Evolutionary conservation across 1,140 invertebrate species (phyloP), one percentile per base, ranked within the genome.

Genomic region (Drosophila tristis): DNA sequence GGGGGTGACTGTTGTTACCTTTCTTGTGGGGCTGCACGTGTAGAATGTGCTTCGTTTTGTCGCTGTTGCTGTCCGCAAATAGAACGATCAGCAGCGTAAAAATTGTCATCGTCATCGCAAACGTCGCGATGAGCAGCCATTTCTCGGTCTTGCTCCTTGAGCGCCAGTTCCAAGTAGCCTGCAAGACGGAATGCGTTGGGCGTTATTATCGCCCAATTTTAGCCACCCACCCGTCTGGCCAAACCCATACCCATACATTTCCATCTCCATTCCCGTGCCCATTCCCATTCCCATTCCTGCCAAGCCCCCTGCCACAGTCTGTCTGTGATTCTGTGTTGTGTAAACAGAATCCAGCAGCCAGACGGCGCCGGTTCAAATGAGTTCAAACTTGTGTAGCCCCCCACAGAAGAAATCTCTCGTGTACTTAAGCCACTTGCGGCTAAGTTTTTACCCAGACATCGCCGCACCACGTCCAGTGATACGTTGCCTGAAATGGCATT

Each of bases 71-170:
- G 9, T 87, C 78, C 8, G 77, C 62, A 11, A 90, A 73, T 0
- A 93, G 61, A 0, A 93, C 78, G 2, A 91, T 92, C 6, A 93
- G 58, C 11, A 94, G 66, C 4, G 93, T 89, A 5, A 91, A 50
- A 50, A 91, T 90, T 26, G 73, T 76, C 7, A 91, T 68, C 4
- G 92, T 78, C 16, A 92, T 92, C 1, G 90, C 81, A 29, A 92
- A 77, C 45, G 80, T 90, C 2, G 84, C 76, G 5, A 93, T 90
- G 8, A 94, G 80, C n/a, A 94, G 91, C 53, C 92, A 92, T 71
- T 93, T 92, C 86, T 94, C 93, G 48, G 94, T 78, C 61, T 92
- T 92, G 56, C 93, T 93, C 2, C 93, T 89, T 51, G 93, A 92
- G 50, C 93, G 92, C 94, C 93, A 94, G 57, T 92, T 92, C 85